Base-by-base conservation (phyloP, 2,888 invertebrate genomes). In the Drosophila barbarae region DNA sequence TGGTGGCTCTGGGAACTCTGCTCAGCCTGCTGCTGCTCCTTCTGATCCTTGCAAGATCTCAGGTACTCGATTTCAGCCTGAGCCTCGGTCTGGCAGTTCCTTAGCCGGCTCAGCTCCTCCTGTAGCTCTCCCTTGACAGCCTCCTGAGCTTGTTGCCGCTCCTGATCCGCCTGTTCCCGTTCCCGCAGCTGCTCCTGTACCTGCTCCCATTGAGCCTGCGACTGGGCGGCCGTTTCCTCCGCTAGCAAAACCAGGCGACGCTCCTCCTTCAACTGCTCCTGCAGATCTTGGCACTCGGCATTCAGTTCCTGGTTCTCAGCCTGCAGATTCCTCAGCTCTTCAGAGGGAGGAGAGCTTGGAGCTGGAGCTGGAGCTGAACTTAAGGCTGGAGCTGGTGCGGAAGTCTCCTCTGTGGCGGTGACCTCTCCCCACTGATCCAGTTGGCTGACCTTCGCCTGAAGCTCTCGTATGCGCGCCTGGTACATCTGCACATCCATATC, bases 401-500 rank as follows among this genome's bases (percentile, higher is more conserved):
- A 35, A 1, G 36, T 15, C 5, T 42, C 42, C 1, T 5, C 26
- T 23, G 42, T n/a, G n/a, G 9, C 23, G 3, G 39, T 12, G 3
- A 53, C 46, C 13, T 84, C 85, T 91, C 92, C 85, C 92, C 92
- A 92, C 69, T 91, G 91, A 32, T 88, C 87, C 10, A 92, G 87
- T 36, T 90, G 90, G 53, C 91, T 91, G 9, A 95, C 85, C 88
- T 94, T 94, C 54, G 93, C 91, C 74, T 91, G 92, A 2, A 94
- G 90, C 82, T 95, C 94, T 74, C 93, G 92, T 75, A 93, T 93
- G 84, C 94, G 92, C 61, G 92, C 92, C 84, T 94, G 93, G 90
- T 93, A 93, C 81, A 93, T 90, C 70, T 94, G 92, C 21, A 95
- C 90, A 86, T 95, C 95, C 85, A 92, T 92, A 76, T 95, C 95